Percentiles rank a stretch among this genome's conserved stretches.
Evolutionary conservation across 2,113 vertebrate genomes (phyloP).

Genomic region (Oncorhynchus keta): DNA sequence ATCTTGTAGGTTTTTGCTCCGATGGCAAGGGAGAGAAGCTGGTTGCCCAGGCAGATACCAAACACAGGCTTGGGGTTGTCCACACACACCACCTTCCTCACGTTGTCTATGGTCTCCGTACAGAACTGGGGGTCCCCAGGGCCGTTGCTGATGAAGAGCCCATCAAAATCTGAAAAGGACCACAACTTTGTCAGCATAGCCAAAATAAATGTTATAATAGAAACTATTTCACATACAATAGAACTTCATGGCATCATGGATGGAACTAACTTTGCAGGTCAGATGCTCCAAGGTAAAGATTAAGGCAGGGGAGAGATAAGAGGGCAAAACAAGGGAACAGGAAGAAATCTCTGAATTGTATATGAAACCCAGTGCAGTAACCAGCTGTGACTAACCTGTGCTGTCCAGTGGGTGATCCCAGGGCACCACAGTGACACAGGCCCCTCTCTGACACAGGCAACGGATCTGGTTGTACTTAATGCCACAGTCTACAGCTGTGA

Average conservation of each 20-base stretch:
- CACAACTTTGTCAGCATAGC: background rate
- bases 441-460: slow-evolving; percentile 86
- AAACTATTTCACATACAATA: background rate
- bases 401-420: slow-evolving; percentile 82
- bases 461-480: slow-evolving; percentile 95
- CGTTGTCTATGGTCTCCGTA: slow-evolving; percentile 72
- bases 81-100: slow-evolving; percentile 71
- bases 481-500: slow-evolving; percentile 86
- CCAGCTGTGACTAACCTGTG: slow-evolving; percentile 65
- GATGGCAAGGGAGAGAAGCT: slow-evolving; percentile 88
- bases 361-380: background rate
- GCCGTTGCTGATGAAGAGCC: slow-evolving; percentile 92
- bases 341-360: too few relatives aligned
- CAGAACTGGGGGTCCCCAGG: slow-evolving; percentile 88
- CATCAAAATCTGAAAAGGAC: slow-evolving; percentile 81
- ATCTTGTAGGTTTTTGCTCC: slow-evolving; percentile 93
- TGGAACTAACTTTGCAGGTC: too few relatives aligned
- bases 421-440: slow-evolving; percentile 83
- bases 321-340: background rate
- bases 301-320: background rate
- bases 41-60: slow-evolving; percentile 95
- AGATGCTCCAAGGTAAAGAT: too few relatives aligned
- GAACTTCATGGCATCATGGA: background rate
- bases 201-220: background rate
- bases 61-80: slow-evolving; percentile 86